Percentiles rank a stretch among this genome's conserved stretches.
These are phyloP conservation scores for Spongia lamella DNA, from an alignment of 37 sponge, comb jelly and placozoan species.

Conservation along the genomic window DNA sequence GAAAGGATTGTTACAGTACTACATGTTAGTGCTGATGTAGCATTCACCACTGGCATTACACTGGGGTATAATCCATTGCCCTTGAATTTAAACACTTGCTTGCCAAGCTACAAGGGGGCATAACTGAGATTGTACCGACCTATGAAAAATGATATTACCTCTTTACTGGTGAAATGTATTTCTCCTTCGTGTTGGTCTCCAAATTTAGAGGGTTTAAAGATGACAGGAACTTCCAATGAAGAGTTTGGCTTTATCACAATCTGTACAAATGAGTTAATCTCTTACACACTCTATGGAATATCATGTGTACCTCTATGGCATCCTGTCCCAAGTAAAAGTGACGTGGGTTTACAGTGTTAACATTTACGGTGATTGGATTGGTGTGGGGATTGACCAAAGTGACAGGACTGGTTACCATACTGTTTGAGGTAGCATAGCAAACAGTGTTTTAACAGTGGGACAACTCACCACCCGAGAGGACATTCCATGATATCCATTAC, in stretches of 20 bases:
- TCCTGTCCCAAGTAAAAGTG: slow-evolving; percentile 25
- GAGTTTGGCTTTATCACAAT: slow-evolving; percentile 33
- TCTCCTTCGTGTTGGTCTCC: slow-evolving; percentile 34
- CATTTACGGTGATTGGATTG: too few species aligned
- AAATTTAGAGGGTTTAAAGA: slow-evolving; percentile 68
- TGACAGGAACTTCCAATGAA: slow-evolving; percentile 25
- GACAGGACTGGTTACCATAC: too few species aligned
- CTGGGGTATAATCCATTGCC: slow-evolving; percentile 52
- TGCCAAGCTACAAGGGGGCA: slow-evolving; percentile 48
- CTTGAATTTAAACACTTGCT: slow-evolving; percentile 34
- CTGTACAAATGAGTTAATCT: too few species aligned
- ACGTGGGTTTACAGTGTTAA: too few species aligned
- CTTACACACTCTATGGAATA: neutral
- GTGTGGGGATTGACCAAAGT: too few species aligned
- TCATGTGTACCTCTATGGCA: neutral
- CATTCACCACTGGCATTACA: slow-evolving; percentile 16
- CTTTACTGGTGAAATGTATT: slow-evolving; percentile 48
- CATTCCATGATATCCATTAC: slow-evolving; percentile 41
- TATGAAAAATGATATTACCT: slow-evolving; percentile 44
- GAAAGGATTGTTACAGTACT: slow-evolving; percentile 47
- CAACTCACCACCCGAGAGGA: slow-evolving; percentile 75
- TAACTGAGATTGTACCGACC: neutral
- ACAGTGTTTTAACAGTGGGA: too few species aligned
- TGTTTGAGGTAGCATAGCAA: too few species aligned
- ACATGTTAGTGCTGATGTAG: slow-evolving; percentile 27